These are phyloP conservation scores for Nymphalis urticae DNA, from an alignment of 2,888 invertebrate species.

Conservation along the genomic window DNA sequence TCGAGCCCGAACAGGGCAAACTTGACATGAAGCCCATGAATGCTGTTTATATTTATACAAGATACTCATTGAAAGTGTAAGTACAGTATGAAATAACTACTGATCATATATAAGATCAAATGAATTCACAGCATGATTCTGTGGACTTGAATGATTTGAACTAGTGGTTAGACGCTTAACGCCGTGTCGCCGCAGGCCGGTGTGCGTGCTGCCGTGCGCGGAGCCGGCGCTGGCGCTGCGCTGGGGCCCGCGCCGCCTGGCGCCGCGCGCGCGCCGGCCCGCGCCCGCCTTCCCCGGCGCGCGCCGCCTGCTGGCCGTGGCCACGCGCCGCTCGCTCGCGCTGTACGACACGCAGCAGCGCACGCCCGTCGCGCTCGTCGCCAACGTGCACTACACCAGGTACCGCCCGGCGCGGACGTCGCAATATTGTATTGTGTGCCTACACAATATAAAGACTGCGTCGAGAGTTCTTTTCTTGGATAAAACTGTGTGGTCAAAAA, in stretches of 20 bases:
- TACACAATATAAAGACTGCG: too few relatives aligned
- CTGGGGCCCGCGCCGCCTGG: constrained; percentile 71
- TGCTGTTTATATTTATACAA: constrained; percentile 82
- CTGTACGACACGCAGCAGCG: constrained; percentile 74
- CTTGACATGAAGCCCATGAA: constrained; percentile 80
- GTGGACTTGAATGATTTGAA: too few relatives aligned
- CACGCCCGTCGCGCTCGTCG: constrained; percentile 65
- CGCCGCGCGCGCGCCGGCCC: constrained; percentile 74
- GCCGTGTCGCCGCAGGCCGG: constrained; percentile 82
- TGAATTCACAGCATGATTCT: too few relatives aligned
- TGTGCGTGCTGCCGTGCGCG: constrained; percentile 84
- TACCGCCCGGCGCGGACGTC: constrained; percentile 24
- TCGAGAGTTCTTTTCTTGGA: too few relatives aligned
- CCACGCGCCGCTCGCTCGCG: constrained; percentile 90
- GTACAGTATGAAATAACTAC: constrained; percentile 43
- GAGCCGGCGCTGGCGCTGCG: constrained; percentile 65
- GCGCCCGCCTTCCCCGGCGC: constrained; percentile 83
- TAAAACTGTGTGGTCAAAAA: too few relatives aligned
- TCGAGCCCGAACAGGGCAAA: constrained; percentile 85
- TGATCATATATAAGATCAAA: too few relatives aligned
- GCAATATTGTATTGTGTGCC: too few relatives aligned
- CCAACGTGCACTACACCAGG: constrained; percentile 75
- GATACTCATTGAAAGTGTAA: constrained; percentile 83
- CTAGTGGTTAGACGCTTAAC: too few relatives aligned
- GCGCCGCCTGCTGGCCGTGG: constrained; percentile 94